Evolutionary conservation across 2,113 vertebrate species (phyloP).

Genomic region (Chiloscyllium plagiosum): DNA sequence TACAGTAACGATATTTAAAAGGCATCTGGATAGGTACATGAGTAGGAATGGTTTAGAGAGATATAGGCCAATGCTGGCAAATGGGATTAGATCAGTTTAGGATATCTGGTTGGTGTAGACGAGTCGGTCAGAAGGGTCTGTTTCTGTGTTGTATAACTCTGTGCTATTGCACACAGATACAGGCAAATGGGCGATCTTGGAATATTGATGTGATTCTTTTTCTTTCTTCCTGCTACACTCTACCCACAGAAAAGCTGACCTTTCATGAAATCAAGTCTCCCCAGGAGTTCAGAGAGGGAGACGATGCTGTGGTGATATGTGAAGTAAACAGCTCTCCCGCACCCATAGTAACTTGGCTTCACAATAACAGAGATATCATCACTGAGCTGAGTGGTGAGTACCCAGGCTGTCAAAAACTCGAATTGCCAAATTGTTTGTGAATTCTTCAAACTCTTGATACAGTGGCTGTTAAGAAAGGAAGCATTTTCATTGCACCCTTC

Average conservation of each 20-base stretch:
- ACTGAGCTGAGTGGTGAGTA: conserved; percentile 84
- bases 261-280: conserved; percentile 80
- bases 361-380: conserved; percentile 81
- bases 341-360: conserved; percentile 86
- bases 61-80: too few relatives aligned
- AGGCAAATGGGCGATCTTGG: neutral
- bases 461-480: neutral
- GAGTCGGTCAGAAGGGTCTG: too few relatives aligned
- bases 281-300: conserved; percentile 88
- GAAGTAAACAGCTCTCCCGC: conserved; percentile 87
- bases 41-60: too few relatives aligned
- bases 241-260: conserved; percentile 79
- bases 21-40: too few relatives aligned
- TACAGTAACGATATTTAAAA: too few relatives aligned
- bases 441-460: neutral
- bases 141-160: neutral
- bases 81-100: too few relatives aligned
- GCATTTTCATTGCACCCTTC: neutral
- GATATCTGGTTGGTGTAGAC: too few relatives aligned
- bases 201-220: too few relatives aligned
- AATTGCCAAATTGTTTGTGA: neutral
- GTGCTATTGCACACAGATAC: neutral
- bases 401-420: neutral
- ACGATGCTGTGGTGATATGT: conserved; percentile 86
- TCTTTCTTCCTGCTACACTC: conserved; percentile 38